Evolutionary conservation across 2,797 vertebrate species (phyloP).

Genomic region (Carduelis carduelis): DNA sequence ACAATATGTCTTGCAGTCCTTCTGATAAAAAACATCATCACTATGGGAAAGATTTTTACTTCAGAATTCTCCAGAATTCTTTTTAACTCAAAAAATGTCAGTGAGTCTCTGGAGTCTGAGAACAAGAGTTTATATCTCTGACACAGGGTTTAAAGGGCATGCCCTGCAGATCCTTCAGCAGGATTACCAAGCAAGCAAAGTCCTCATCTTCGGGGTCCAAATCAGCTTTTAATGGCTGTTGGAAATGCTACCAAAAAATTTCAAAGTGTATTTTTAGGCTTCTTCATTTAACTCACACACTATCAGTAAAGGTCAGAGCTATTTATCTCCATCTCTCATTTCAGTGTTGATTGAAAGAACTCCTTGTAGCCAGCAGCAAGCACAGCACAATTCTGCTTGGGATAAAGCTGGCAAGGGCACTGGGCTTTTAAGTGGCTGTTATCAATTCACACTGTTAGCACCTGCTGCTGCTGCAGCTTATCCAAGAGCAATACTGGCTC

Average conservation of each 20-base stretch:
- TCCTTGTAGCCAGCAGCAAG: background rate
- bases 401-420: background rate
- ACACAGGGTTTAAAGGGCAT: background rate
- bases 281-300: background rate
- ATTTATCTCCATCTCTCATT: background rate
- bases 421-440: slow-evolving; percentile 3
- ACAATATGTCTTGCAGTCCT: background rate
- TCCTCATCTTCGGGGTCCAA: background rate
- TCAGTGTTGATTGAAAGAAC: background rate
- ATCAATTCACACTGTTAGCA: background rate
- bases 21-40: background rate
- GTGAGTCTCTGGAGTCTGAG: background rate
- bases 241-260: background rate
- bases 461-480: slow-evolving; percentile 3
- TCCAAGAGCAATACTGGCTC: background rate
- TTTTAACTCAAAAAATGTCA: background rate
- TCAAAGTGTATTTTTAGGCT: background rate
- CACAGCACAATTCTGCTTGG: background rate
- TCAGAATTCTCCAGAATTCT: background rate
- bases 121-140: background rate
- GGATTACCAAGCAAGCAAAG: background rate
- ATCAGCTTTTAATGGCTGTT: background rate
- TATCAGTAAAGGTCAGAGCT: background rate
- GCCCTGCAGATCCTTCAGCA: background rate
- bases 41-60: background rate